Conservation (phyloP, 2,797 vertebrate genomes). For the Margarornis squamiger region DNA sequence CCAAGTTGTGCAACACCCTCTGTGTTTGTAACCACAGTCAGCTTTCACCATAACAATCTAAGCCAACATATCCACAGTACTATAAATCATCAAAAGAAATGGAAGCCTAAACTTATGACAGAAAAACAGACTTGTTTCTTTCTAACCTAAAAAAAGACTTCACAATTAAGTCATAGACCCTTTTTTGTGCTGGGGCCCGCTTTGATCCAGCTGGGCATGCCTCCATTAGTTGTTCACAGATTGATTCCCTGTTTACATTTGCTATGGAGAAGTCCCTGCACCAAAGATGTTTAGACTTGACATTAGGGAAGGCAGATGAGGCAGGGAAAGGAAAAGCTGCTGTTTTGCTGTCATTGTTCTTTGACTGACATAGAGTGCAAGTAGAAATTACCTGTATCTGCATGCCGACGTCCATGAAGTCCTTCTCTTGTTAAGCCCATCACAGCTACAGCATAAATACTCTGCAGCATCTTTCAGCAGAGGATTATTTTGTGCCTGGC, state of each 20-base stretch:
- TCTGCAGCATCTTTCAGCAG: neutral
- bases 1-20: accelerated
- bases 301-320: neutral
- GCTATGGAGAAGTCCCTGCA: neutral
- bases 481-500: neutral
- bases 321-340: neutral
- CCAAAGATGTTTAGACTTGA: neutral
- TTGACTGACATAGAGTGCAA: neutral
- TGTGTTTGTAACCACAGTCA: neutral
- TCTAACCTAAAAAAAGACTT: neutral
- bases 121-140: neutral
- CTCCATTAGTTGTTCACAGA: neutral
- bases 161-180: accelerated
- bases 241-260: neutral
- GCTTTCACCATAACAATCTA: neutral
- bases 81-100: neutral
- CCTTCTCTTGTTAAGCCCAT: neutral
- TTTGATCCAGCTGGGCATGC: neutral
- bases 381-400: neutral
- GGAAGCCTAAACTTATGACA: neutral
- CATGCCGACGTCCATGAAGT: neutral
- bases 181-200: neutral
- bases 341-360: neutral
- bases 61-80: neutral
- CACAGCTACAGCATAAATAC: neutral